Evolutionary conservation across 2,888 invertebrate genomes (phyloP).

Genomic region (Xestia rhomboidea): DNA sequence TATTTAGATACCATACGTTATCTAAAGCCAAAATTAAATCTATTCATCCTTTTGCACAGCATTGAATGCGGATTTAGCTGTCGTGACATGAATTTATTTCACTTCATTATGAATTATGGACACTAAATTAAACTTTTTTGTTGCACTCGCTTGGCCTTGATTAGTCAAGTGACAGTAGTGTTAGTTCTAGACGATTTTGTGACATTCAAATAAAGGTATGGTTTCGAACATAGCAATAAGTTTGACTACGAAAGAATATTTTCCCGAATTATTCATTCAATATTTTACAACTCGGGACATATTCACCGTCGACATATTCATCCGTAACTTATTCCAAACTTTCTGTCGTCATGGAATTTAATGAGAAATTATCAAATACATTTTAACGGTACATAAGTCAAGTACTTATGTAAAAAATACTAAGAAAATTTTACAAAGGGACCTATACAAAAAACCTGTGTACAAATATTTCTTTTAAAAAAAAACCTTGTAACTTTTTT

Average conservation of each 20-base stretch:
- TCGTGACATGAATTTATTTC: constrained; percentile 61
- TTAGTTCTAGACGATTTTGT: constrained; percentile 11
- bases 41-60: constrained; percentile 44
- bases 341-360: neutral
- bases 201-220: neutral
- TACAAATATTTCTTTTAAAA: neutral
- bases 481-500: constrained; percentile 2
- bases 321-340: neutral
- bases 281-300: neutral
- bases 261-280: neutral
- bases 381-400: neutral
- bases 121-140: constrained; percentile 45
- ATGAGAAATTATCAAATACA: neutral
- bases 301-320: neutral
- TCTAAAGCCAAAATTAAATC: constrained; percentile 33
- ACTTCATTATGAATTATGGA: constrained; percentile 45
- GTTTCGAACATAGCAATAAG: neutral
- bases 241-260: neutral
- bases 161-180: constrained; percentile 10
- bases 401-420: neutral
- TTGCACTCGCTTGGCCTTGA: constrained; percentile 45
- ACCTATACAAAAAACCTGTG: neutral
- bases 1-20: constrained; percentile 31
- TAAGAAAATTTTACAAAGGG: neutral
- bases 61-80: constrained; percentile 42